Percentiles rank a stretch among this genome's conserved stretches.
These are phyloP conservation scores for Lycia hirtaria DNA, from an alignment of 2,888 invertebrate species.

Conservation along the genomic window DNA sequence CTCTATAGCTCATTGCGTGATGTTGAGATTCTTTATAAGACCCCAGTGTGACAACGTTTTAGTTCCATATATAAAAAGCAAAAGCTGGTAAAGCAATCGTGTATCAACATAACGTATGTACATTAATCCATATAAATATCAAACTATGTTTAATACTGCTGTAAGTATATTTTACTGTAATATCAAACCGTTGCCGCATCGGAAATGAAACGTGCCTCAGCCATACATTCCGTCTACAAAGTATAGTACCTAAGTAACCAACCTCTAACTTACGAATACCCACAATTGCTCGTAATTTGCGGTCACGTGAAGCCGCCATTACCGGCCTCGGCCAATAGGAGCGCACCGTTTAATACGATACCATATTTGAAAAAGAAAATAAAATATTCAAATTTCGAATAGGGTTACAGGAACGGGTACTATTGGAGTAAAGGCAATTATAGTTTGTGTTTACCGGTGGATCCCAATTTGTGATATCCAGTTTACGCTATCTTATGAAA, in stretches of 20 bases:
- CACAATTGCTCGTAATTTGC: slow-evolving; percentile 77
- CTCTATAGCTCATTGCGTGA: too few species aligned
- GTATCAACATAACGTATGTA: too few species aligned
- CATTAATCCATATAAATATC: too few species aligned
- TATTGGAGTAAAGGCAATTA: slow-evolving; percentile 21
- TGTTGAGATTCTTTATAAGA: too few species aligned
- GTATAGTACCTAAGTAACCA: slow-evolving; percentile 31
- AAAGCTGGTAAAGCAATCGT: too few species aligned
- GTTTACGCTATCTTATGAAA: too few species aligned
- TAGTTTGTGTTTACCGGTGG: background rate
- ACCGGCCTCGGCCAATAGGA: slow-evolving; percentile 73
- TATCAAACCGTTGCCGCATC: slow-evolving; percentile 9
- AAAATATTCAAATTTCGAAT: slow-evolving; percentile 61
- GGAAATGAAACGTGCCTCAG: slow-evolving; percentile 19
- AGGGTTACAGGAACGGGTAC: slow-evolving; percentile 40
- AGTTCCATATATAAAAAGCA: too few species aligned
- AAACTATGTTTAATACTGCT: too few species aligned
- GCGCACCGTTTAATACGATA: slow-evolving; percentile 74
- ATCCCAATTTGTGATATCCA: too few species aligned
- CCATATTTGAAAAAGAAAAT: slow-evolving; percentile 73
- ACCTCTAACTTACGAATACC: slow-evolving; percentile 55
- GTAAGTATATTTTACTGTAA: too few species aligned
- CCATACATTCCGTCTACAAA: slow-evolving; percentile 14
- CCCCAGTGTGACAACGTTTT: too few species aligned
- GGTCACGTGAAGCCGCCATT: slow-evolving; percentile 83